A percentile compares a stretch with the other conserved stretches of the same genome.
Evolutionary conservation across 2,113 vertebrate genomes (phyloP).

Genomic region (Aplodontia rufa): DNA sequence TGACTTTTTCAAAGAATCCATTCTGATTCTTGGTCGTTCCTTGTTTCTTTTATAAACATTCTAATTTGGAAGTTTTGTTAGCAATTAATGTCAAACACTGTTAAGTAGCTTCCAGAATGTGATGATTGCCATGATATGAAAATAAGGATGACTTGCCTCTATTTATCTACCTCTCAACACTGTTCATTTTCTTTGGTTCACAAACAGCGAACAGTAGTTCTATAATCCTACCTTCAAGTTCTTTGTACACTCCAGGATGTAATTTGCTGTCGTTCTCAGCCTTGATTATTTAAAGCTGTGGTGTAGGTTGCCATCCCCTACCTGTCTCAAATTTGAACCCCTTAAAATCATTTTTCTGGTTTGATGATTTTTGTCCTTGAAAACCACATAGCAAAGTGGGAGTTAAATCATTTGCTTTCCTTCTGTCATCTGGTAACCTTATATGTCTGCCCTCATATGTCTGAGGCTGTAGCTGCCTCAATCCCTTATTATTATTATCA

Average conservation of each 20-base stretch:
- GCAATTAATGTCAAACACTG: neutral
- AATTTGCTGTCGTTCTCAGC: neutral
- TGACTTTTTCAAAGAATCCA: neutral
- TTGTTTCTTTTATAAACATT: constrained; percentile 6
- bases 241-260: neutral
- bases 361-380: constrained; percentile 56
- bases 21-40: neutral
- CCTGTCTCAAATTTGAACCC: constrained; percentile 1
- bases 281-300: constrained; percentile 37
- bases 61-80: neutral
- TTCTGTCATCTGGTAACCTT: constrained; percentile 31
- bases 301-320: neutral
- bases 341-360: constrained; percentile 22
- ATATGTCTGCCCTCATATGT: neutral
- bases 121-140: neutral
- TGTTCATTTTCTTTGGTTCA: neutral
- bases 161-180: neutral
- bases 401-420: constrained; percentile 35
- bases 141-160: neutral
- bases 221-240: neutral
- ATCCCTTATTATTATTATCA: neutral
- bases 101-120: neutral
- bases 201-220: neutral
- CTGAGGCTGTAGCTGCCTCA: neutral
- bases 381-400: constrained; percentile 54